A percentile compares a stretch with the other conserved stretches of the same genome.
phyloP scores from a whole-genome alignment of 2,797 vertebrate species.

The Stomatorhinus walkeri region DNA sequence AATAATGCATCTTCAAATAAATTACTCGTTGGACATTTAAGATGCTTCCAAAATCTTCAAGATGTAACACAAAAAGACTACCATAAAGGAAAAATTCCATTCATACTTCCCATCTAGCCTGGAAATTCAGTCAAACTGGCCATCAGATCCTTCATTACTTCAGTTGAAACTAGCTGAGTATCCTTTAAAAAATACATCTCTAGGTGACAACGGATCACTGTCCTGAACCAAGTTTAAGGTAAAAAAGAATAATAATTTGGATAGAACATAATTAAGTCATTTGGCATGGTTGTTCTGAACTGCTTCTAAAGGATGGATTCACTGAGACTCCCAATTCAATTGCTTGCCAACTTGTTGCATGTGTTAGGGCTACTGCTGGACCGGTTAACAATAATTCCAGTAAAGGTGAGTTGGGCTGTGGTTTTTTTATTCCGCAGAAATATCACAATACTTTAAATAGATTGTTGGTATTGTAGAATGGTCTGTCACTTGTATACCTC shows the following conservation, averaged over 20 bases:
- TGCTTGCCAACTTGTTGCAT: not conserved
- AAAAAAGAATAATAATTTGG: not conserved
- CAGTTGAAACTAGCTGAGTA: not conserved
- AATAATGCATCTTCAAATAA: not conserved
- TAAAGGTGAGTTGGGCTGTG: not conserved
- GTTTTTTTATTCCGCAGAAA: not conserved
- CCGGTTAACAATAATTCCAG: slow-evolving; percentile 8
- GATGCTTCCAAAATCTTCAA: not conserved
- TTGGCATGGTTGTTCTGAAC: not conserved
- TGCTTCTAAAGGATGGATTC: slow-evolving; percentile 1
- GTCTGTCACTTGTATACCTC: not conserved
- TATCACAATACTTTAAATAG: slow-evolving; percentile 15
- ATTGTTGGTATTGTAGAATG: not conserved
- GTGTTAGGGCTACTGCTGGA: not conserved
- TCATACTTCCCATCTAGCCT: not conserved
- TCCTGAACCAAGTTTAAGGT: not conserved
- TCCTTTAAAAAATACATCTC: not conserved
- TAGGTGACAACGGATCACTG: not conserved
- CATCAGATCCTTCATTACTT: not conserved
- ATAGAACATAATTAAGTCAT: not conserved
- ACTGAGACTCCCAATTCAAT: not conserved
- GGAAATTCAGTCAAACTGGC: not conserved
- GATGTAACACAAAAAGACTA: not conserved
- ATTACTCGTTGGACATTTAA: not conserved
- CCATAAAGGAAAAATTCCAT: not conserved